Conservation (phyloP, 2,113 vertebrate genomes). For the Ellobius talpinus region DNA sequence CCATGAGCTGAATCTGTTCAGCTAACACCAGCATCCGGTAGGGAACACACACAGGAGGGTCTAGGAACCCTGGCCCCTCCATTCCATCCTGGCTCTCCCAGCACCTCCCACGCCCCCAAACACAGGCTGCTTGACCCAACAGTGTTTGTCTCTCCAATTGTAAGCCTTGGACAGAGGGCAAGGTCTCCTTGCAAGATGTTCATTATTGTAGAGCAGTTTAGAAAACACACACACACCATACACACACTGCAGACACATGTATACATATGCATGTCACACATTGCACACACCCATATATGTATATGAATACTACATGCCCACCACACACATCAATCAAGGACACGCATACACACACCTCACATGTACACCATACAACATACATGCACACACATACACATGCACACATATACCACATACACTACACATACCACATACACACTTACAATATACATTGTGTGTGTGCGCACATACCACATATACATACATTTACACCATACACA, state of each 20-base stretch:
- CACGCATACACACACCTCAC: background rate
- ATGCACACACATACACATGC: background rate
- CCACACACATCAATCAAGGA: background rate
- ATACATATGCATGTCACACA: background rate
- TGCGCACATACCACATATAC: background rate
- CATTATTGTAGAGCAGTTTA: background rate
- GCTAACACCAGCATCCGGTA: slow-evolving; percentile 32
- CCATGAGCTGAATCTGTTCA: slow-evolving; percentile 13
- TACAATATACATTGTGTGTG: background rate
- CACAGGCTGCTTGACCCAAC: background rate
- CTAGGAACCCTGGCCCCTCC: background rate
- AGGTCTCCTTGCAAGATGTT: background rate
- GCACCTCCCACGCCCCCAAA: background rate
- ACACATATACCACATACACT: background rate
- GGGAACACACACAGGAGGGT: background rate
- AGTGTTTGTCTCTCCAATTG: background rate
- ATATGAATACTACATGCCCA: background rate
- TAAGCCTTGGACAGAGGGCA: background rate
- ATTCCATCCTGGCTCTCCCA: background rate
- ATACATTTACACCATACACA: background rate
- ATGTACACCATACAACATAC: background rate
- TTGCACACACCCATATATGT: background rate
- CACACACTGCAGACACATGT: background rate
- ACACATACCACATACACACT: no score
- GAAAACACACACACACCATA: background rate